phyloP scores from a whole-genome alignment of 2,888 invertebrate genomes.

The Tinea semifulvella region DNA sequence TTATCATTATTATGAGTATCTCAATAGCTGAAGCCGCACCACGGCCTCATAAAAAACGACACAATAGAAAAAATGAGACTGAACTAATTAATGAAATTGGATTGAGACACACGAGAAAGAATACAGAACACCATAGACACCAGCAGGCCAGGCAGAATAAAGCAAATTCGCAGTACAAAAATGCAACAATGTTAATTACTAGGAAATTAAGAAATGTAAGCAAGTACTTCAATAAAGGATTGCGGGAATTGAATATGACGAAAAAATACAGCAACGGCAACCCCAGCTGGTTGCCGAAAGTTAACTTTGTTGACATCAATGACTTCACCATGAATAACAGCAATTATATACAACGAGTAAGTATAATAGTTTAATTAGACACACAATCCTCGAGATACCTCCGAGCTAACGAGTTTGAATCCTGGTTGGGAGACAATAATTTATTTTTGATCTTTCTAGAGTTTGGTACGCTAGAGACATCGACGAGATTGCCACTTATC shows the following conservation, averaged over 20 bases:
- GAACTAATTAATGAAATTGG: conserved; percentile 24
- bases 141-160: conserved; percentile 25
- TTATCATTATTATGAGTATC: conserved; percentile 52
- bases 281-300: conserved; percentile 50
- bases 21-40: conserved; percentile 39
- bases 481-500: too few species aligned
- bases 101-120: conserved; percentile 34
- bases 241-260: conserved; percentile 36
- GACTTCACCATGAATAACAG: conserved; percentile 31
- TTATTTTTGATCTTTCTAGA: too few species aligned
- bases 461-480: too few species aligned
- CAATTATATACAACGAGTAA: conserved; percentile 20
- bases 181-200: conserved; percentile 41
- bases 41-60: conserved; percentile 40
- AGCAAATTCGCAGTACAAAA: conserved; percentile 30
- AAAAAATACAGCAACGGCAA: conserved; percentile 45
- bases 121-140: conserved; percentile 31
- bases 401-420: too few species aligned
- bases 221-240: conserved; percentile 40
- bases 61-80: conserved; percentile 28
- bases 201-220: conserved; percentile 45
- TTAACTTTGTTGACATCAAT: conserved; percentile 53
- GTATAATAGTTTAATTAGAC: too few species aligned
- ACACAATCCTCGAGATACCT: too few species aligned
- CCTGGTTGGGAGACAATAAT: too few species aligned